Conservation (phyloP, 2,888 invertebrate genomes). For the Oithona nana region DNA sequence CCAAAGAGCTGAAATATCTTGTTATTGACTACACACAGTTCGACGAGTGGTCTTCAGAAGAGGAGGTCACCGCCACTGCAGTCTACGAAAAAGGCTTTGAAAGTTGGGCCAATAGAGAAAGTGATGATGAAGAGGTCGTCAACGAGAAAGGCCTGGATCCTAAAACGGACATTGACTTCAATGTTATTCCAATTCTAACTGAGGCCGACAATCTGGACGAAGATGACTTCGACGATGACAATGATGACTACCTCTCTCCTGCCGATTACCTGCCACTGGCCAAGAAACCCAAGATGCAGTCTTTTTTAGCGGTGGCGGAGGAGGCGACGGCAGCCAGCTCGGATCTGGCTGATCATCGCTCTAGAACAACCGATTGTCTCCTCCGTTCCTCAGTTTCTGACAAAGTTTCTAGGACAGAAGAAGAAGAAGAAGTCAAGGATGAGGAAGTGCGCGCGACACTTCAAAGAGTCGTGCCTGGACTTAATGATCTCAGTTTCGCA, state of each 20-base stretch:
- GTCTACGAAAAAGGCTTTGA: slow-evolving; percentile 16
- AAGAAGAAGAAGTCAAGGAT: not conserved
- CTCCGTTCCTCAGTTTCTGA: too few species aligned
- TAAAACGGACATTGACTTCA: not conserved
- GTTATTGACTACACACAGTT: slow-evolving; percentile 48
- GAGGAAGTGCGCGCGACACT: not conserved
- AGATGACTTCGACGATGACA: not conserved
- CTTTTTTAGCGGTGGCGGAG: not conserved
- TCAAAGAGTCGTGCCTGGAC: not conserved
- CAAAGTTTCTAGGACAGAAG: too few species aligned
- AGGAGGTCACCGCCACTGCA: slow-evolving; percentile 25
- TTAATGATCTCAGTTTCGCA: not conserved
- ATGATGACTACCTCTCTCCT: not conserved
- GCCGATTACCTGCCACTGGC: not conserved
- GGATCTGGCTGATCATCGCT: not conserved
- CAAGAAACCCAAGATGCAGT: not conserved
- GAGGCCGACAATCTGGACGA: not conserved
- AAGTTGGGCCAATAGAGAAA: slow-evolving; percentile 4
- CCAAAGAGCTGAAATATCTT: slow-evolving; percentile 48
- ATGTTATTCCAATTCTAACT: not conserved
- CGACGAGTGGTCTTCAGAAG: slow-evolving; percentile 41
- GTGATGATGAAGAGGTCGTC: not conserved
- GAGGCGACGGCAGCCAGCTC: not conserved
- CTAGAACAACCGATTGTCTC: not conserved
- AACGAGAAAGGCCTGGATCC: slow-evolving; percentile 4